These are phyloP conservation scores for Nycticorax nycticorax DNA, from an alignment of 2,113 vertebrate genomes.

Conservation along the genomic window DNA sequence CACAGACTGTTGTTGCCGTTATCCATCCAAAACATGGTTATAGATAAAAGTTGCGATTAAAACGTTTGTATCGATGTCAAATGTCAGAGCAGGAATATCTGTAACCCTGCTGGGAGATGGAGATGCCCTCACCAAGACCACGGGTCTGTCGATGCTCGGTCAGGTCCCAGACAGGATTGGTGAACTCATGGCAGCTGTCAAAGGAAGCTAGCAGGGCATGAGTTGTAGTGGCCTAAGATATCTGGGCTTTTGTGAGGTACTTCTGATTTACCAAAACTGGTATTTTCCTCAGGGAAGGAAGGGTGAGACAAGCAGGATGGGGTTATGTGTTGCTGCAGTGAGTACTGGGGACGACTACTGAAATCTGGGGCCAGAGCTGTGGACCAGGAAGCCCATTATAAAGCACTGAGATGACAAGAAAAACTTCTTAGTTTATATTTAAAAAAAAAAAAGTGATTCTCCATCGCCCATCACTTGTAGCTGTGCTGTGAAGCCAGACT, in stretches of 20 bases:
- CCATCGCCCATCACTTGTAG: not conserved
- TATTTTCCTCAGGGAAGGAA: not conserved
- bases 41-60: not conserved
- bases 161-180: fast-evolving
- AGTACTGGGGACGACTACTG: not conserved
- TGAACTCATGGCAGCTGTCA: not conserved
- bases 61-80: not conserved
- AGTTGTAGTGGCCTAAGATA: not conserved
- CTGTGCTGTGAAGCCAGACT: not conserved
- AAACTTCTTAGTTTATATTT: not conserved
- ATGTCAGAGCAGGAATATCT: not conserved
- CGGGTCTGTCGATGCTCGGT: not conserved
- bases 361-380: not conserved
- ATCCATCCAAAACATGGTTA: not conserved
- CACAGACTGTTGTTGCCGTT: not conserved
- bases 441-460: not conserved
- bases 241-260: not conserved
- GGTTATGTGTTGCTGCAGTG: not conserved
- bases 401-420: not conserved
- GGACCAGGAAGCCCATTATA: not conserved
- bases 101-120: not conserved
- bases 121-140: not conserved
- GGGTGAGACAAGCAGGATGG: not conserved
- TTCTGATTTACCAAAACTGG: not conserved
- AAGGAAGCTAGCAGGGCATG: not conserved